Conservation (phyloP, 2,888 invertebrate species). For the Monochamus alternatus region DNA sequence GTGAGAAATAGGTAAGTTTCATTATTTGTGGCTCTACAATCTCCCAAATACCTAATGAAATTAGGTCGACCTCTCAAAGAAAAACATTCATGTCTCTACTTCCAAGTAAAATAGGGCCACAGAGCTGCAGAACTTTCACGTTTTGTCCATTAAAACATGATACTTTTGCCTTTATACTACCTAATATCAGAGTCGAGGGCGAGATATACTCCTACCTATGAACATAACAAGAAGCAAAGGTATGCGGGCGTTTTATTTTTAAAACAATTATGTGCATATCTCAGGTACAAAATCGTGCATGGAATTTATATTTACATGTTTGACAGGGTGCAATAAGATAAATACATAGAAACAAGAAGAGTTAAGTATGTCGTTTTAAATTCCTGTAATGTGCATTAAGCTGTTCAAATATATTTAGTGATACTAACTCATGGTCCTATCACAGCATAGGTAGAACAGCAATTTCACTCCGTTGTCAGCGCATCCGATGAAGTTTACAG, state of each 20-base stretch:
- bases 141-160: conserved; percentile 25
- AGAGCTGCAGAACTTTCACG: conserved; percentile 24
- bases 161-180: conserved; percentile 23
- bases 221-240: neutral
- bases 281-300: neutral
- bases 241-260: conserved; percentile 31
- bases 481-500: no score
- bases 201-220: conserved; percentile 22
- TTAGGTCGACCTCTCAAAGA: neutral
- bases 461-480: no score
- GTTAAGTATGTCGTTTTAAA: no score
- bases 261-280: conserved; percentile 22
- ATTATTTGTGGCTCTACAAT: neutral
- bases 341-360: no score
- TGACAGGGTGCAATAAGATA: no score
- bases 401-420: no score
- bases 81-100: neutral
- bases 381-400: no score
- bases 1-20: no score
- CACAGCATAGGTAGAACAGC: no score
- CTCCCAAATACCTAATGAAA: neutral
- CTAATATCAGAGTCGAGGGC: conserved; percentile 27
- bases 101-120: conserved; percentile 13
- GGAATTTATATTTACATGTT: no score
- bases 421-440: no score